Base-by-base conservation (phyloP, 1,140 invertebrate species). In the Drosophila tani region DNA sequence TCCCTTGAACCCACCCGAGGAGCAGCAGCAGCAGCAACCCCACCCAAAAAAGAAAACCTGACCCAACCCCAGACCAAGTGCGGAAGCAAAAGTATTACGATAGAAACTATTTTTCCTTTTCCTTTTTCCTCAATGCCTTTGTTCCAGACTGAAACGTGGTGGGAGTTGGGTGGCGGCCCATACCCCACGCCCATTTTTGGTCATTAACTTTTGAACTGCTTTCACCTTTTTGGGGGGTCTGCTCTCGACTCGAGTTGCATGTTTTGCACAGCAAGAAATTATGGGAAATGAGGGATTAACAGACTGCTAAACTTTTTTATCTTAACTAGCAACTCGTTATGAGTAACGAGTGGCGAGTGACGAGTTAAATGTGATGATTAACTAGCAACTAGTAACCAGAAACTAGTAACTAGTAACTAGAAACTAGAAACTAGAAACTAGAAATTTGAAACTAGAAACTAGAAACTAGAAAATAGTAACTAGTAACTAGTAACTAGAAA, bases 121-220 rank as follows among this genome's bases (percentile, higher is more conserved):
- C 15, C 53, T 38, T 75, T 35, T 50, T n/a, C 45, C 8, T 19
- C n/a, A 38, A 35, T 57, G 53, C 43, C 63, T 76, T 76, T 76
- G 62, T 75, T 58, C 24, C 41, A 62, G 32, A 60, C 40, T 43
- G 41, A 43, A 19, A 47, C 7, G 58, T 17, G 15, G 14, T 11
- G 45, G 29, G 19, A 9, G n/a, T n/a, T 32, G 8, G 8, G 32
- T 2, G 32, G 32, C 40, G 17, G 46, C 64, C 67, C 67, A 32
- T 5, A 12, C 50, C 9, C 7, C 11, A 38, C 29, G 19, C 15
- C 38, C 15, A 35, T 73, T 41, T 86, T 91, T 90, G 82, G 86
- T 86, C 86, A 86, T 91, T 86, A 82, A 86, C 85, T 82, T 87
- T 91, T 90, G 76, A 91, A 83, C 82, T 87, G 79, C 62, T 68